phyloP scores from a whole-genome alignment of 2,113 vertebrate species.

The Xiphophorus couchianus region DNA sequence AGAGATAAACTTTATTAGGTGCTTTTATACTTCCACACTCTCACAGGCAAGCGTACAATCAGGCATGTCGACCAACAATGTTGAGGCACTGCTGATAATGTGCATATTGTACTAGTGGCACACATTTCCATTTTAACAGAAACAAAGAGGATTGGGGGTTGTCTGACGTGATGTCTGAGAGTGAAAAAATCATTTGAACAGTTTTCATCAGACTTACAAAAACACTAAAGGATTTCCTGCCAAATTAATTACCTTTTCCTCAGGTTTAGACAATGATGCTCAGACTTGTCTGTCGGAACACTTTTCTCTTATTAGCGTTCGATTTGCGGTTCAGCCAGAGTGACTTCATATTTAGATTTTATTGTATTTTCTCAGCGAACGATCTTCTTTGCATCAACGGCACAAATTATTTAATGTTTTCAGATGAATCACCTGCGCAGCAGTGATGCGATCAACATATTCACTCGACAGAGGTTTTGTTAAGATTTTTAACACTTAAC shows the following conservation, averaged over 20 bases:
- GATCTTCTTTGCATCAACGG: conserved; percentile 67
- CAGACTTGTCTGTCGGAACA: conserved; percentile 77
- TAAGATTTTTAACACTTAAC: conserved; percentile 58
- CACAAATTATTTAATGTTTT: conserved; percentile 68
- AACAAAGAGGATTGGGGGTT: conserved; percentile 71
- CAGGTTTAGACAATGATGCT: conserved; percentile 82
- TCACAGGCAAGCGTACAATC: conserved; percentile 59
- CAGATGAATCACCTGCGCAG: conserved; percentile 75
- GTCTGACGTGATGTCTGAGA: conserved; percentile 47
- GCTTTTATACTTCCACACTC: conserved; percentile 56
- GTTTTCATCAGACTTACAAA: conserved; percentile 79
- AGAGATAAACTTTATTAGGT: conserved; percentile 44
- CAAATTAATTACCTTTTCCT: conserved; percentile 83
- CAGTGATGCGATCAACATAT: conserved; percentile 67
- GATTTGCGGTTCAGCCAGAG: conserved; percentile 80
- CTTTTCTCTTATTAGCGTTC: conserved; percentile 81
- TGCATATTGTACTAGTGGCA: conserved; percentile 76
- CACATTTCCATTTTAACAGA: conserved; percentile 80
- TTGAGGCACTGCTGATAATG: conserved; percentile 71
- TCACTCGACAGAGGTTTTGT: conserved; percentile 57
- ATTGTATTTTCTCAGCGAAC: conserved; percentile 78
- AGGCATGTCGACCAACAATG: conserved; percentile 76
- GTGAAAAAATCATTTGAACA: conserved; percentile 60
- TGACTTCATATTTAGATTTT: conserved; percentile 80
- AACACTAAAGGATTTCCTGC: conserved; percentile 80